Evolutionary conservation across 1,140 invertebrate species (phyloP).

Genomic region (Drosophila sechellia): DNA sequence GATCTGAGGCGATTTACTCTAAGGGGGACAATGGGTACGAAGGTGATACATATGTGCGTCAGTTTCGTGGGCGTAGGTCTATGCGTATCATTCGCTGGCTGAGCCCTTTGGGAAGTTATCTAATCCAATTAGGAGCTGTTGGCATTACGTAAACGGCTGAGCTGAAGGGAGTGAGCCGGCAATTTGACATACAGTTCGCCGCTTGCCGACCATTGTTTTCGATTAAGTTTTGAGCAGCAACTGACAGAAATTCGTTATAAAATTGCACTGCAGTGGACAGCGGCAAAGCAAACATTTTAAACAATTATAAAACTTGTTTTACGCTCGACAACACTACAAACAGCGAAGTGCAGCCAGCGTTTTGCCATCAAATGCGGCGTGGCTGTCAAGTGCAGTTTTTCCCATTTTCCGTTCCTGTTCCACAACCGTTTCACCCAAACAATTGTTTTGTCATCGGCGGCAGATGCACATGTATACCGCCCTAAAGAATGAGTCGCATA

Average conservation of each 20-base stretch:
- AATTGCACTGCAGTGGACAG: conserved; percentile 74
- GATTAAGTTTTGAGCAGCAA: conserved; percentile 78
- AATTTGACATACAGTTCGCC: conserved; percentile 49
- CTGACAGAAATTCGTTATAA: conserved; percentile 82
- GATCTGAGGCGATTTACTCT: conserved; percentile 58
- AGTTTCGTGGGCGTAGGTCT: conserved; percentile 41
- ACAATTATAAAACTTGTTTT: conserved; percentile 83
- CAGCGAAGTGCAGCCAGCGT: conserved; percentile 71
- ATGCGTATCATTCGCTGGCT: conserved; percentile 37
- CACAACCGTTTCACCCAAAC: conserved; percentile 24
- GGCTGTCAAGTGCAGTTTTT: conserved; percentile 74
- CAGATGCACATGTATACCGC: conserved; percentile 6
- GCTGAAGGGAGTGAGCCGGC: conserved; percentile 24
- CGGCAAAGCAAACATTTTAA: conserved; percentile 73
- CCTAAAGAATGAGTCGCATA: neutral
- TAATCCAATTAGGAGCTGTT: conserved; percentile 77
- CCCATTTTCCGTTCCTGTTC: conserved; percentile 22
- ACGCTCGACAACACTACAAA: conserved; percentile 74
- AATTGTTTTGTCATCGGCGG: conserved; percentile 46
- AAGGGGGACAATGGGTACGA: conserved; percentile 42
- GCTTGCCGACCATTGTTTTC: conserved; percentile 56
- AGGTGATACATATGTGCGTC: conserved; percentile 42
- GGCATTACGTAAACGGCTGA: conserved; percentile 61
- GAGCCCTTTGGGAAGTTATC: conserved; percentile 76
- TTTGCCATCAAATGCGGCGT: conserved; percentile 79